Percentiles rank a stretch among this genome's conserved stretches.
Conservation (phyloP, 2,113 vertebrate genomes). For the Daphoenositta chrysoptera region DNA sequence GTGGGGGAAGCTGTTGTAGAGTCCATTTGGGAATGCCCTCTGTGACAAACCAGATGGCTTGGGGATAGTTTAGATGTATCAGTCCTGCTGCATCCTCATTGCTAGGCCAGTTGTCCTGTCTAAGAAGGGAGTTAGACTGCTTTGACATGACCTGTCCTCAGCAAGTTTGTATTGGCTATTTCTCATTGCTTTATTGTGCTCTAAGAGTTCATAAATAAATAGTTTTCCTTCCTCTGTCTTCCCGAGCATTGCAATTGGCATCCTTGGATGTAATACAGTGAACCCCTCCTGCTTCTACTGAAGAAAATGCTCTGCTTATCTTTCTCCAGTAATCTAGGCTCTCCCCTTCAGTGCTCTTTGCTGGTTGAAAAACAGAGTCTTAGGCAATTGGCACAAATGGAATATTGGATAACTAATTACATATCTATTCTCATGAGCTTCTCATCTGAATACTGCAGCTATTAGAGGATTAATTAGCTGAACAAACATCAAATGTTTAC, state of each 20-base stretch:
- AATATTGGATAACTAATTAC: background rate
- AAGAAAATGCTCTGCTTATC: background rate
- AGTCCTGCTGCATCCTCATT: background rate
- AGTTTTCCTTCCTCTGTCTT: background rate
- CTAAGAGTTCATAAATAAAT: background rate
- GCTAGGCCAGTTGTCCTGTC: background rate
- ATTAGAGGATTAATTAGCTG: slow-evolving; percentile 25
- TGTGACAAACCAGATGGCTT: background rate
- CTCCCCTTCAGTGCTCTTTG: background rate
- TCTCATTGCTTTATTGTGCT: background rate
- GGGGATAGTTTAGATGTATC: background rate
- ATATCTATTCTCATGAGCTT: background rate
- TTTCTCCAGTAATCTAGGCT: background rate
- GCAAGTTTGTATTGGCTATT: background rate
- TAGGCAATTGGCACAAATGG: background rate
- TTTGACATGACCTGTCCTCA: background rate
- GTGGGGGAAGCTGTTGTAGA: background rate
- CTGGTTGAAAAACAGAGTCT: background rate
- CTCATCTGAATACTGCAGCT: background rate
- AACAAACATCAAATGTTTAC: slow-evolving; percentile 14
- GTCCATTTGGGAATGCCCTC: background rate
- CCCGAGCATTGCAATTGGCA: background rate
- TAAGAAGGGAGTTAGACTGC: background rate
- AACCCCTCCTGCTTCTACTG: background rate
- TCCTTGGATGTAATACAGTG: background rate